A percentile compares a stretch with the other conserved stretches of the same genome.
phyloP scores from a whole-genome alignment of 2,113 vertebrate genomes.

The Cyprinus carpio region DNA sequence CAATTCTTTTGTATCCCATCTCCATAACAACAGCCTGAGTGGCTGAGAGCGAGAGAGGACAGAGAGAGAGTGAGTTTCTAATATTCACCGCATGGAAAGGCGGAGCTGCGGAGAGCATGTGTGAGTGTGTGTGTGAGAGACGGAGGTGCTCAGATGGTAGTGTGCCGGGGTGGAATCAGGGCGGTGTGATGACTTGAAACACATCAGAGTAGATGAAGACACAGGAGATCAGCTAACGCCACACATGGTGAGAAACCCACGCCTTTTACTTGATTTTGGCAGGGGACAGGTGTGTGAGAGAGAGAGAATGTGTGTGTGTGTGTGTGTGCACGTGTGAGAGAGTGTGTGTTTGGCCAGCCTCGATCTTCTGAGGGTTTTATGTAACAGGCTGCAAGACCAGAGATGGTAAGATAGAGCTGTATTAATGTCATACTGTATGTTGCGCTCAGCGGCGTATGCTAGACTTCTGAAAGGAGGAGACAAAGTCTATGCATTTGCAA shows the following conservation, averaged over 20 bases:
- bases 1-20: conserved; percentile 76
- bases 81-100: conserved; percentile 64
- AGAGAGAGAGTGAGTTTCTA: conserved; percentile 62
- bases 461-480: neutral
- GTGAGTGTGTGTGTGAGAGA: conserved; percentile 24
- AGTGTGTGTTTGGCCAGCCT: neutral
- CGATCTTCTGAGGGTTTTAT: conserved; percentile 46
- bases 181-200: conserved; percentile 47
- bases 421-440: neutral
- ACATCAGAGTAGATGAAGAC: conserved; percentile 37
- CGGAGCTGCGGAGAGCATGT: conserved; percentile 19
- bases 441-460: neutral
- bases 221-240: conserved; percentile 23
- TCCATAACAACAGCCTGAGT: conserved; percentile 80
- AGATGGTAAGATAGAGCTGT: neutral
- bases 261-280: conserved; percentile 24
- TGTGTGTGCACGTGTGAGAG: neutral
- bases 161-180: conserved; percentile 23
- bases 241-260: conserved; percentile 54
- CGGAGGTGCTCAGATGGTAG: conserved; percentile 42
- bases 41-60: conserved; percentile 44
- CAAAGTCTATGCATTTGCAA: neutral
- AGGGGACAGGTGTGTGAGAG: conserved; percentile 12
- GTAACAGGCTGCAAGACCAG: conserved; percentile 46
- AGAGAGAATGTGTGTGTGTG: conserved; percentile 30